phyloP scores from a whole-genome alignment of 2,113 vertebrate species.

The Trochalopteron elliotii region DNA sequence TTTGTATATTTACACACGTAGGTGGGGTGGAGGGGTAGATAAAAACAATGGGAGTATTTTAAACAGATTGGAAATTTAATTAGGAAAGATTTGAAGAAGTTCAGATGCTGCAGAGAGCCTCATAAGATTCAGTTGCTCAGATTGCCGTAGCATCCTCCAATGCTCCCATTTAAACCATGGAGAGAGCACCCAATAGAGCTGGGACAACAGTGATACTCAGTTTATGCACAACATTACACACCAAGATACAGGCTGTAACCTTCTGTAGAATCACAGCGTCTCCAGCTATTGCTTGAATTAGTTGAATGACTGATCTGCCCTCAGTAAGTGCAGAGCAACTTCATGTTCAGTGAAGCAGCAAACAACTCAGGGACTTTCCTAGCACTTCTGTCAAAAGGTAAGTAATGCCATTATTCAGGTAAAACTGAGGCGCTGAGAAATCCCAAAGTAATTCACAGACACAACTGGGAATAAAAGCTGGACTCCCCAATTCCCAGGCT shows the following conservation, averaged over 20 bases:
- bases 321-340: background rate
- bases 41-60: background rate
- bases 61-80: background rate
- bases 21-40: background rate
- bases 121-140: background rate
- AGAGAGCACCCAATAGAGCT: background rate
- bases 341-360: background rate
- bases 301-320: background rate
- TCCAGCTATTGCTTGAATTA: background rate
- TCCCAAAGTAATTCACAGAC: background rate
- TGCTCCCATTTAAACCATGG: background rate
- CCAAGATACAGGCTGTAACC: background rate
- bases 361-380: background rate
- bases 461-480: background rate
- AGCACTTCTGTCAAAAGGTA: background rate
- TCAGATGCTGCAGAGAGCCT: background rate
- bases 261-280: background rate
- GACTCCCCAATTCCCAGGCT: background rate
- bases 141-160: background rate
- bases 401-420: background rate
- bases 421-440: background rate
- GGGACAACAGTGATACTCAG: background rate
- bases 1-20: background rate
- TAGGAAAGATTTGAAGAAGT: background rate
- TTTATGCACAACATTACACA: background rate